Evolutionary conservation across 2,797 vertebrate genomes (phyloP).

Genomic region (Centropyge bicolor): DNA sequence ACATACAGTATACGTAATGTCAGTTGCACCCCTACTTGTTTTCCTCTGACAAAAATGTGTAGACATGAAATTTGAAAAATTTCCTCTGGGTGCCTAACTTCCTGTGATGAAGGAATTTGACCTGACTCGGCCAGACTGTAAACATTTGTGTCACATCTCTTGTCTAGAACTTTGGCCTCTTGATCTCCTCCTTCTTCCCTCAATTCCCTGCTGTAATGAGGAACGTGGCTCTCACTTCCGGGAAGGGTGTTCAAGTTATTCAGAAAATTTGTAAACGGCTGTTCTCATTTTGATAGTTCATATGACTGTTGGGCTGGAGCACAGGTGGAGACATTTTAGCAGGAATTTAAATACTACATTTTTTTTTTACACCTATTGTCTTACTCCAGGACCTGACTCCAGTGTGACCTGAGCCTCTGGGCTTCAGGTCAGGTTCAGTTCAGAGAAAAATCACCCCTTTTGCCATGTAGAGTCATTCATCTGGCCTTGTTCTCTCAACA

Average conservation of each 20-base stretch:
- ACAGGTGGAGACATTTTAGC: background rate
- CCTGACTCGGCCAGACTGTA: conserved; percentile 77
- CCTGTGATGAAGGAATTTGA: conserved; percentile 82
- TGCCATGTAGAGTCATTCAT: conserved; percentile 36
- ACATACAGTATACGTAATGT: background rate
- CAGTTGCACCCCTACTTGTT: background rate
- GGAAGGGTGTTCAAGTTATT: conserved; percentile 85
- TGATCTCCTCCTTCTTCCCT: conserved; percentile 82
- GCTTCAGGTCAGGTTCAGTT: conserved; percentile 43
- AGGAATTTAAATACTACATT: background rate
- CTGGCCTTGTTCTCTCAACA: conserved; percentile 41
- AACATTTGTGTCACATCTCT: conserved; percentile 81
- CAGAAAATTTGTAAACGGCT: conserved; percentile 79
- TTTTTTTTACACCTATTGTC: conserved; percentile 46
- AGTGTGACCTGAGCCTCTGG: conserved; percentile 25
- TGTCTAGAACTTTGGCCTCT: conserved; percentile 82
- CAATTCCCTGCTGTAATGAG: conserved; percentile 86
- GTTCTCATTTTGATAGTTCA: conserved; percentile 72
- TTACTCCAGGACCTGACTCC: conserved; percentile 21
- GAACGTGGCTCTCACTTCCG: conserved; percentile 87
- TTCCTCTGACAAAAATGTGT: conserved; percentile 37
- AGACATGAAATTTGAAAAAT: conserved; percentile 55
- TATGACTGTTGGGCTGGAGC: conserved; percentile 28
- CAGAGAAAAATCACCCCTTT: conserved; percentile 20
- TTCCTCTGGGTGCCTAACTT: conserved; percentile 55